phyloP scores from a whole-genome alignment of 2,888 invertebrate genomes.

The Athetis lepigone region DNA sequence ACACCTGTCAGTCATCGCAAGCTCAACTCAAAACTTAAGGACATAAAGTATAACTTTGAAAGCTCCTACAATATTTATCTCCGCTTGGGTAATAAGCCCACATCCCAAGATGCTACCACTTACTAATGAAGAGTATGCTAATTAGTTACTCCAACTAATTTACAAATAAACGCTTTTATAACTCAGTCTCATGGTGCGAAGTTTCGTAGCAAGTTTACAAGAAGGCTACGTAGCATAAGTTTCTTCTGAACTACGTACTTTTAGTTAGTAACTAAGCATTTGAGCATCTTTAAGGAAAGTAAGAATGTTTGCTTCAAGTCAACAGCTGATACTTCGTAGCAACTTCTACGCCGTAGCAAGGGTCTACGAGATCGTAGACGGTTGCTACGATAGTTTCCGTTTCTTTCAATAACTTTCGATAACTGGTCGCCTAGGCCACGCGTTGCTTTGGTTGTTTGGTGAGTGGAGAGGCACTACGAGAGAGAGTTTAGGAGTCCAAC shows the following conservation, averaged over 20 bases:
- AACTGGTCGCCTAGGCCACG: no score
- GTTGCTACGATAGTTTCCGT: background rate
- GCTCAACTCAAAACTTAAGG: background rate
- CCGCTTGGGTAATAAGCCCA: background rate
- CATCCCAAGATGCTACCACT: conserved; percentile 43
- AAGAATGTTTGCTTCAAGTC: conserved; percentile 9
- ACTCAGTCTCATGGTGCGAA: conserved; percentile 38
- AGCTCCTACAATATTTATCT: conserved; percentile 13
- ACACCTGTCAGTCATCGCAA: background rate
- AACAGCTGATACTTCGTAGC: conserved; percentile 2
- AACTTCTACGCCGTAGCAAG: conserved; percentile 24
- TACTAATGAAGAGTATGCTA: conserved; percentile 52
- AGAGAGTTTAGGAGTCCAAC: no score
- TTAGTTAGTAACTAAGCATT: conserved; percentile 18
- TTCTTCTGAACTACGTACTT: conserved; percentile 32
- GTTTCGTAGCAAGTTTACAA: conserved; percentile 37
- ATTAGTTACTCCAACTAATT: conserved; percentile 47
- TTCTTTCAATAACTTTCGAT: no score
- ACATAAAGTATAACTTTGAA: conserved; percentile 1
- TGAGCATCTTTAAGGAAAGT: conserved; percentile 6
- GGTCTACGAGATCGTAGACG: conserved; percentile 17
- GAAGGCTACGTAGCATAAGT: conserved; percentile 26
- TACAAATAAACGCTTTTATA: conserved; percentile 54
- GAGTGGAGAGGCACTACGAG: no score
- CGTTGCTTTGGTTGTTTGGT: no score